Evolutionary conservation across 2,113 vertebrate genomes (phyloP).

Genomic region (Uria aalge): DNA sequence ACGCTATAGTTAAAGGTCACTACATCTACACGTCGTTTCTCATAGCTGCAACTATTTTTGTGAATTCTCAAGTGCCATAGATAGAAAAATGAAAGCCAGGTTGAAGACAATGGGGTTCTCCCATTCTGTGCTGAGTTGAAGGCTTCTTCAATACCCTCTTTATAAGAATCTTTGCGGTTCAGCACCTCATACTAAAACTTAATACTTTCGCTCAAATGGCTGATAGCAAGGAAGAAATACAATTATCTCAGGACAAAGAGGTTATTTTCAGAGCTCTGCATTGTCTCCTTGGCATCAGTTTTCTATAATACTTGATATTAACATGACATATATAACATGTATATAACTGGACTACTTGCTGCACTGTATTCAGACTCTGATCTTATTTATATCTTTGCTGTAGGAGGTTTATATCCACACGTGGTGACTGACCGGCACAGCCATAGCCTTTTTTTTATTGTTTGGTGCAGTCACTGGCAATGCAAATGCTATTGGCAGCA

Average conservation of each 20-base stretch:
- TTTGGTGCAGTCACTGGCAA: background rate
- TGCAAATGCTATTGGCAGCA: background rate
- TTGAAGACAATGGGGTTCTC: background rate
- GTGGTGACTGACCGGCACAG: background rate
- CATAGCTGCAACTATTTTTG: background rate
- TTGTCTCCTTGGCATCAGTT: background rate
- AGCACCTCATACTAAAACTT: background rate
- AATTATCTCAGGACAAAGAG: background rate
- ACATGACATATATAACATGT: rapidly evolving
- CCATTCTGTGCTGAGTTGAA: background rate
- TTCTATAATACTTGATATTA: background rate
- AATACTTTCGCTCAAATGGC: background rate
- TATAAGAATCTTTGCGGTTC: background rate
- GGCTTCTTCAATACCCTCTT: background rate
- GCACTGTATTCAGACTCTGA: background rate
- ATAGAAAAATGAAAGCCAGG: background rate
- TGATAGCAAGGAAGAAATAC: background rate
- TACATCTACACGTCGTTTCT: background rate
- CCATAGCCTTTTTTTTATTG: background rate
- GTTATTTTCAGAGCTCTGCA: background rate
- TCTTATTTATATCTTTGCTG: background rate
- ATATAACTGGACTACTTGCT: background rate
- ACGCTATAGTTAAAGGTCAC: background rate
- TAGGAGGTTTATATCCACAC: background rate
- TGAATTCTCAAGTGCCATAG: background rate